Base-by-base conservation (phyloP, 2,113 vertebrate genomes). In the Amphiprion percula region DNA sequence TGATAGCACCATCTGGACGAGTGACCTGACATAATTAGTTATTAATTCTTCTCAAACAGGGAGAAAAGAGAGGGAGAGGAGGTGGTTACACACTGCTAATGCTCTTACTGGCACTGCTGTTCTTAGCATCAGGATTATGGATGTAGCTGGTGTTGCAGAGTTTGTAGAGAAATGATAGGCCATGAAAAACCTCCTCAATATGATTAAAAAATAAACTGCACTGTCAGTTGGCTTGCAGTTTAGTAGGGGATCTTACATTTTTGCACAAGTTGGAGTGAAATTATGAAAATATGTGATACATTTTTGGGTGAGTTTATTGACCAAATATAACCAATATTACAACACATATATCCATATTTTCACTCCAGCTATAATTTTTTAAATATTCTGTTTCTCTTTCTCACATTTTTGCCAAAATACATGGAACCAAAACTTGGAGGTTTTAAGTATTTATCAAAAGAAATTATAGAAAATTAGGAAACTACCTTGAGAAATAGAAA, bases 11-110 rank as follows among this genome's bases (percentile, higher is more conserved):
- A 94, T 94, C 92, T 94, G 93, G 90, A 90, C 61, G 91, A 90
- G 93, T 92, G 93, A 92, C 92, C 90, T 84, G 89, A 93, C 92
- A 94, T 94, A 94, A 94, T 94, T 90, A 93, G 91, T 92, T 93
- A 94, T 94, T 94, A 94, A 92, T 91, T 91, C 87, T 84, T 83
- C 73, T 86, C 28, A 0, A 53, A 39, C 44, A 46, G 72, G 19
- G 54, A 9, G 30, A 2, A 9, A 1, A 10, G 59, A n/a, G 62
- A 33, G 30, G 30, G 30, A 30, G 30, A 30, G 79, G 74, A 50
- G 79, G 84, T 66, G 76, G 71, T 68, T 76, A 56, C 58, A 82
- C 72, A 69, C 76, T 55, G 59, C 24, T 88, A 87, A 71, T 64
- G 79, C 87, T 87, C 60, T 62, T 75, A 77, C 74, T 61, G 55